Conservation (phyloP, 2,888 invertebrate genomes). For the Rhodophaea formosa region DNA sequence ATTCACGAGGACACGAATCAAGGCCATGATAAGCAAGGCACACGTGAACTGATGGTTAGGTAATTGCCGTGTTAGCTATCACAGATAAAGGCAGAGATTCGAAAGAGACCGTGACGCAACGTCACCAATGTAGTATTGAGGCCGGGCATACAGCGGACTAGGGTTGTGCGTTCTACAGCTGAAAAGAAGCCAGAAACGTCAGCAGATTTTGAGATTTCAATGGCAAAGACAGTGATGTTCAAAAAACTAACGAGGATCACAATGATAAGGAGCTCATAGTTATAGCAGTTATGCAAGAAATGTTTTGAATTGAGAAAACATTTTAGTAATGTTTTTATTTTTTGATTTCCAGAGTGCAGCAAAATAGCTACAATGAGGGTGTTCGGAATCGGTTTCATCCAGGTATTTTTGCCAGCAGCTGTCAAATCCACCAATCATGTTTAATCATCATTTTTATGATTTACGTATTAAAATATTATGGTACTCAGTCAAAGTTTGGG, state of each 20-base stretch:
- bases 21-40: conserved; percentile 5
- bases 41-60: not conserved
- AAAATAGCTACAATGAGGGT: too few species aligned
- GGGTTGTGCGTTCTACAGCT: not conserved
- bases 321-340: not conserved
- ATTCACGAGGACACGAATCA: conserved; percentile 7
- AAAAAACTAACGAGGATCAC: too few species aligned
- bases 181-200: not conserved
- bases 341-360: not conserved
- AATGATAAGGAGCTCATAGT: too few species aligned
- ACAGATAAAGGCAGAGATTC: conserved; percentile 11
- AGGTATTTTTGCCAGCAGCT: too few species aligned
- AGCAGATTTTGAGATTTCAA: too few species aligned
- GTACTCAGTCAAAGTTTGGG: too few species aligned
- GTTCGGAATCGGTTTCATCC: too few species aligned
- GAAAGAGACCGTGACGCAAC: conserved; percentile 16
- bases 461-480: too few species aligned
- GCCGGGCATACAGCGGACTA: not conserved
- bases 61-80: conserved; percentile 8
- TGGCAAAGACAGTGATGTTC: too few species aligned
- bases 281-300: too few species aligned
- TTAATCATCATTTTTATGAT: too few species aligned
- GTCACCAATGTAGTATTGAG: conserved; percentile 14
- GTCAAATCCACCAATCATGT: too few species aligned
- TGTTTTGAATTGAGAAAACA: not conserved